A percentile compares a stretch with the other conserved stretches of the same genome.
phyloP scores from a whole-genome alignment of 2,888 invertebrate species.

The Dryococelus australis region DNA sequence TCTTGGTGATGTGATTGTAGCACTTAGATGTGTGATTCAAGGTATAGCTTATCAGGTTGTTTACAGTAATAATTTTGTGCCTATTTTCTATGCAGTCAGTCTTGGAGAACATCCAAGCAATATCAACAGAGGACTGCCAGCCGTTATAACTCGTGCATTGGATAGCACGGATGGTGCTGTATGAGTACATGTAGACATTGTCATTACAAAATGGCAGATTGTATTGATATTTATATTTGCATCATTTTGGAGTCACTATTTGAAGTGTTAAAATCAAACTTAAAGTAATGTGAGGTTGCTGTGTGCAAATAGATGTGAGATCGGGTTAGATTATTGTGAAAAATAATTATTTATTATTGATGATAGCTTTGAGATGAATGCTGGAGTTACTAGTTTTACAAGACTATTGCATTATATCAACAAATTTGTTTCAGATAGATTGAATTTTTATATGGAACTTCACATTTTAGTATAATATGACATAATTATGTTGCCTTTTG shows the following conservation, averaged over 20 bases:
- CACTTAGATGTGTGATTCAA: neutral
- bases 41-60: slow-evolving; percentile 17
- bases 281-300: neutral
- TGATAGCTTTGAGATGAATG: neutral
- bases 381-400: neutral
- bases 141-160: neutral
- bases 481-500: neutral
- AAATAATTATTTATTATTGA: neutral
- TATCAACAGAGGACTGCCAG: neutral
- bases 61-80: slow-evolving; percentile 21
- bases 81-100: neutral
- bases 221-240: neutral
- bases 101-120: neutral
- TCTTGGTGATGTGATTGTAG: neutral
- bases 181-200: neutral
- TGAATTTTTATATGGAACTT: neutral
- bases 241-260: neutral
- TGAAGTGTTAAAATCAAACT: neutral
- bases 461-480: neutral
- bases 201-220: neutral
- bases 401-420: neutral
- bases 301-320: neutral
- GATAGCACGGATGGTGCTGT: neutral
- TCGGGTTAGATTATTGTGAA: neutral
- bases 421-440: neutral